Evolutionary conservation across 2,888 invertebrate species (phyloP).

Genomic region (Ophion slaviceki): DNA sequence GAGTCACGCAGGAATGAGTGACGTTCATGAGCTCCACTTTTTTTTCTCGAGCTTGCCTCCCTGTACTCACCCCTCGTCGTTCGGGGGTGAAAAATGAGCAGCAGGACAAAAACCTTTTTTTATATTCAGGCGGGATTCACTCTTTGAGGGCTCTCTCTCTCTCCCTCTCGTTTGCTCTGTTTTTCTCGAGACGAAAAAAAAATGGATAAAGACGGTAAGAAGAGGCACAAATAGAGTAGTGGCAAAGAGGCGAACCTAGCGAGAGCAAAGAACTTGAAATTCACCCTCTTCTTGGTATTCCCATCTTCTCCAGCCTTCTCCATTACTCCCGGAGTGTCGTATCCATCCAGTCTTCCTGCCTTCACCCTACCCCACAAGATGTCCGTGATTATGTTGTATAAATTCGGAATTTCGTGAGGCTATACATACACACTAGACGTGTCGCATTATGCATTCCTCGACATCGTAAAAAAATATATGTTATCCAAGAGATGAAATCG

Average conservation of each 20-base stretch:
- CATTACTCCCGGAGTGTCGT: conserved; percentile 56
- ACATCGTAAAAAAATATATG: conserved; percentile 32
- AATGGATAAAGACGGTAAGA: conserved; percentile 36
- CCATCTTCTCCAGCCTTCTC: conserved; percentile 58
- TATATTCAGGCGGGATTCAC: conserved; percentile 48
- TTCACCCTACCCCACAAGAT: conserved; percentile 64
- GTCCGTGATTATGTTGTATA: conserved; percentile 50
- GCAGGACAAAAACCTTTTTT: conserved; percentile 63
- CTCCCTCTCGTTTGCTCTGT: conserved; percentile 27
- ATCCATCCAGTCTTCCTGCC: conserved; percentile 60
- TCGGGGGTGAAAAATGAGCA: conserved; percentile 65
- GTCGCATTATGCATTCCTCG: conserved; percentile 18
- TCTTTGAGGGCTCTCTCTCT: conserved; percentile 54
- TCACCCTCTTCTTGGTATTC: conserved; percentile 64
- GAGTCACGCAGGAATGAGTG: conserved; percentile 6
- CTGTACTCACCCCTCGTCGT: conserved; percentile 51
- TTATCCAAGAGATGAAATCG: conserved; percentile 9
- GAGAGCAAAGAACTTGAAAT: conserved; percentile 66
- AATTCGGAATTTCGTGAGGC: conserved; percentile 1
- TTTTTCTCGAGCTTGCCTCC: conserved; percentile 22
- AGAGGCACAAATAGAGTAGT: conserved; percentile 19
- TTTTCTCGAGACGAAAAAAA: conserved; percentile 51
- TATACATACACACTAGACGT: conserved; percentile 24
- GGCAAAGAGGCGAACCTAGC: conserved; percentile 43
- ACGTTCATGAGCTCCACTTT: conserved; percentile 45